Percentiles rank a stretch among this genome's conserved stretches.
These are phyloP conservation scores for Anas bernieri DNA, from an alignment of 2,797 vertebrate genomes.

Conservation along the genomic window DNA sequence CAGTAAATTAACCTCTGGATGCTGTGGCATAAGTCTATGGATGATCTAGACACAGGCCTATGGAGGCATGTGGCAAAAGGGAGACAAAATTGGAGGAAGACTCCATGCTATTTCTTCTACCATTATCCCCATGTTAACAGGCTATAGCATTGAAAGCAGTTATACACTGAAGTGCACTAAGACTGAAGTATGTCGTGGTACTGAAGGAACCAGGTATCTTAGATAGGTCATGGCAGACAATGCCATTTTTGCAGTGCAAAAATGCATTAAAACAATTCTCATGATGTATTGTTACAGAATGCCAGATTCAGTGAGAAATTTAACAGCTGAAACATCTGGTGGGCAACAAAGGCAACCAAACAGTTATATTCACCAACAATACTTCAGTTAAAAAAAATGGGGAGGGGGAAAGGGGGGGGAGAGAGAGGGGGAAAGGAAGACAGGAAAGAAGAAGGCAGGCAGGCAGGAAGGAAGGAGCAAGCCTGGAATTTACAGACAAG, in stretches of 20 bases:
- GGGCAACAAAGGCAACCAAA: background rate
- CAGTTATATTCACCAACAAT: background rate
- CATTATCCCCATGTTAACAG: background rate
- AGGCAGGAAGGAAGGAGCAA: background rate
- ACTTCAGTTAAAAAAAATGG: background rate
- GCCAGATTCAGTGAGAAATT: background rate
- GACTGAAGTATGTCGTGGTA: background rate
- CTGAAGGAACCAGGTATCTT: background rate
- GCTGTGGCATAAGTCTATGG: background rate
- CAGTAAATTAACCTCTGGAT: background rate
- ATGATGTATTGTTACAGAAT: background rate
- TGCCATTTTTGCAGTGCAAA: background rate
- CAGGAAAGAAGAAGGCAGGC: too few relatives aligned
- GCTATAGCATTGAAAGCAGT: background rate
- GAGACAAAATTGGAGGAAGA: background rate
- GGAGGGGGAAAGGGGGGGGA: accelerated
- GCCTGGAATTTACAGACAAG: background rate
- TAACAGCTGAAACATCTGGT: background rate
- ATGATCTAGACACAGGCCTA: background rate
- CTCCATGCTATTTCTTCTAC: background rate
- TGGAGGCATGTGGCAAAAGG: background rate
- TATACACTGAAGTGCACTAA: background rate
- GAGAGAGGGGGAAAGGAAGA: background rate
- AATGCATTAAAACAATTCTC: background rate
- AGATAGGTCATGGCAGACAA: background rate